phyloP scores from a whole-genome alignment of 2,888 invertebrate genomes.

The Sphaerophoria rueppellii region DNA sequence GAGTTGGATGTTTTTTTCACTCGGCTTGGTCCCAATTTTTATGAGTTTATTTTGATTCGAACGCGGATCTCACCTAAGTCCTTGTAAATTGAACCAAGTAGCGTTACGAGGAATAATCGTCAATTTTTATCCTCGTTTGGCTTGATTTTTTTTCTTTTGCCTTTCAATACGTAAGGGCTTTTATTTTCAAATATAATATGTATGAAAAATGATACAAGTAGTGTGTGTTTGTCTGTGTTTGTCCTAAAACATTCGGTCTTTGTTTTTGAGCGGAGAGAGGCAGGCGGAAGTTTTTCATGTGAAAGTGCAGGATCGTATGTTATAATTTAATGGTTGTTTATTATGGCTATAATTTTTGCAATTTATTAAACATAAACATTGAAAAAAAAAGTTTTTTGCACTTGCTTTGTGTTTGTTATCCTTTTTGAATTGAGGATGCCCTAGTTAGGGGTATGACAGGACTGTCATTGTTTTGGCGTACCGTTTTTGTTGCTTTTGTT shows the following conservation, averaged over 20 bases:
- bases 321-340: constrained; percentile 65
- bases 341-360: constrained; percentile 50
- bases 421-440: background rate
- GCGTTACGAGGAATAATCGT: constrained; percentile 52
- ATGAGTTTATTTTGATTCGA: constrained; percentile 70
- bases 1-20: constrained; percentile 51
- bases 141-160: constrained; percentile 15
- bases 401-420: background rate
- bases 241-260: background rate
- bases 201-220: background rate
- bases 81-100: constrained; percentile 54
- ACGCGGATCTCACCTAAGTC: constrained; percentile 58
- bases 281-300: constrained; percentile 33
- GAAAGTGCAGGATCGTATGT: constrained; percentile 65
- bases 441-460: background rate
- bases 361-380: constrained; percentile 57
- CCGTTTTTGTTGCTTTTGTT: background rate
- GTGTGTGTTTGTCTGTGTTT: constrained; percentile 1
- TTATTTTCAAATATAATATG: constrained; percentile 23
- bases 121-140: constrained; percentile 4
- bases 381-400: background rate
- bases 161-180: background rate
- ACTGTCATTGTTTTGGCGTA: background rate
- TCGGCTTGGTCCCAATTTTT: constrained; percentile 53
- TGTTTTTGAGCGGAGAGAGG: background rate